A percentile compares a stretch with the other conserved stretches of the same genome.
Evolutionary conservation across 2,797 vertebrate genomes (phyloP).

Genomic region (Muscicapa comitata): DNA sequence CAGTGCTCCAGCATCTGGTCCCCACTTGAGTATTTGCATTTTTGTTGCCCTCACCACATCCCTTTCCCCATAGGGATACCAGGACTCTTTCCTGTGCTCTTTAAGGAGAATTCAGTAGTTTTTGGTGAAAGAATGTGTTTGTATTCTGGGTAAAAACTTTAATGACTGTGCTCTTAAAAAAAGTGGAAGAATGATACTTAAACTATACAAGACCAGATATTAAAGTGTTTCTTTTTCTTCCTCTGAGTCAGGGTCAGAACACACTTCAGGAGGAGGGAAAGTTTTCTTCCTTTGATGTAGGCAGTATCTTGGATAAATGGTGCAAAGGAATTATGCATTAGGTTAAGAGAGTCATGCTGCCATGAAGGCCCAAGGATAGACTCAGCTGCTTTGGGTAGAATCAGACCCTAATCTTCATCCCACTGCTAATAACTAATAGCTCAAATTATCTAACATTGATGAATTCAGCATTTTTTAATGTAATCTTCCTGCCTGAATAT

Average conservation of each 20-base stretch:
- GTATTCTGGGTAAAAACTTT: neutral
- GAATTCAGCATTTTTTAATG: neutral
- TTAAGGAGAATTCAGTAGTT: neutral
- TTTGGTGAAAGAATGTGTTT: neutral
- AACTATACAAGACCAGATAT: fast-evolving
- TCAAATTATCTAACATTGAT: neutral
- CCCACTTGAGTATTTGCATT: neutral
- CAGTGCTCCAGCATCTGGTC: neutral
- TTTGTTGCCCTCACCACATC: neutral
- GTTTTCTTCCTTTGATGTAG: neutral
- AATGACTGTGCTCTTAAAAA: neutral
- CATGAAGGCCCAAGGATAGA: neutral
- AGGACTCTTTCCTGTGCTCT: neutral
- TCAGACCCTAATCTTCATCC: neutral
- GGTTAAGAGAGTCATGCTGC: neutral
- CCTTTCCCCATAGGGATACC: fast-evolving
- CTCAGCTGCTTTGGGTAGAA: neutral
- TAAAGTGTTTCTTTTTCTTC: neutral
- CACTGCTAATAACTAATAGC: neutral
- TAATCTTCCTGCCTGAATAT: neutral
- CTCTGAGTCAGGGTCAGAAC: neutral
- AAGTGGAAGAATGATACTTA: neutral
- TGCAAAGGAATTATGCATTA: neutral
- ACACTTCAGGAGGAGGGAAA: neutral
- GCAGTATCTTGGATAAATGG: neutral